These are phyloP conservation scores for Nebria ingens DNA, from an alignment of 1,140 invertebrate genomes.

Conservation along the genomic window DNA sequence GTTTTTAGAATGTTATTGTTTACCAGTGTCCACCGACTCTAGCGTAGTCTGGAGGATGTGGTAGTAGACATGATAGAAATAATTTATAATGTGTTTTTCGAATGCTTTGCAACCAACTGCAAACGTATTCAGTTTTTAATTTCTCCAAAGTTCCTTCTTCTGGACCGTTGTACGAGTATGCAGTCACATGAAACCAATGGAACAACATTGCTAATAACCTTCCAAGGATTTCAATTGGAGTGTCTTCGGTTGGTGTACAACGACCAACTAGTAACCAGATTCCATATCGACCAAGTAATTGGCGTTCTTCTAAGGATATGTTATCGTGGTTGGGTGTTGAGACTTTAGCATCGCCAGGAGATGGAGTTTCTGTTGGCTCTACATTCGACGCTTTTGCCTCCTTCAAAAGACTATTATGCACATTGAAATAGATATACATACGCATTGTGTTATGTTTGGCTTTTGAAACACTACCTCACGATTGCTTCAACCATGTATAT, in stretches of 20 bases:
- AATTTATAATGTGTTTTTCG: conserved; percentile 79
- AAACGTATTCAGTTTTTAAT: conserved; percentile 88
- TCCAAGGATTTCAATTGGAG: conserved; percentile 82
- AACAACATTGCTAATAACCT: conserved; percentile 91
- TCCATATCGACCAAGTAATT: conserved; percentile 87
- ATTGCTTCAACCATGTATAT: conserved; percentile 94
- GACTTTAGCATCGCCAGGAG: conserved; percentile 19
- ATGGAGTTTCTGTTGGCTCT: conserved; percentile 33
- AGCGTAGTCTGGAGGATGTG: conserved; percentile 81
- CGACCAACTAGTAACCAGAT: conserved; percentile 94
- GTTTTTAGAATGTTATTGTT: conserved; percentile 14
- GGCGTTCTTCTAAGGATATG: conserved; percentile 65
- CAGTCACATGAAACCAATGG: conserved; percentile 98
- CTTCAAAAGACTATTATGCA: conserved; percentile 52
- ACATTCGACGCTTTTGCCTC: conserved; percentile 65
- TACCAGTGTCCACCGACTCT: conserved; percentile 90
- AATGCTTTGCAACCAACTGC: conserved; percentile 80
- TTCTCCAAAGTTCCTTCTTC: conserved; percentile 79
- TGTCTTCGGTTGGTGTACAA: conserved; percentile 74
- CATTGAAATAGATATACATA: background rate
- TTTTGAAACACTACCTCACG: conserved; percentile 55
- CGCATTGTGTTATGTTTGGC: background rate
- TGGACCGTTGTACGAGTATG: conserved; percentile 87
- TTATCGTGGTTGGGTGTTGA: conserved; percentile 39
- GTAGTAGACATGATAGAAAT: conserved; percentile 73